These are phyloP conservation scores for Drosophila fulvimacula DNA, from an alignment of 2,888 invertebrate genomes.

Conservation along the genomic window DNA sequence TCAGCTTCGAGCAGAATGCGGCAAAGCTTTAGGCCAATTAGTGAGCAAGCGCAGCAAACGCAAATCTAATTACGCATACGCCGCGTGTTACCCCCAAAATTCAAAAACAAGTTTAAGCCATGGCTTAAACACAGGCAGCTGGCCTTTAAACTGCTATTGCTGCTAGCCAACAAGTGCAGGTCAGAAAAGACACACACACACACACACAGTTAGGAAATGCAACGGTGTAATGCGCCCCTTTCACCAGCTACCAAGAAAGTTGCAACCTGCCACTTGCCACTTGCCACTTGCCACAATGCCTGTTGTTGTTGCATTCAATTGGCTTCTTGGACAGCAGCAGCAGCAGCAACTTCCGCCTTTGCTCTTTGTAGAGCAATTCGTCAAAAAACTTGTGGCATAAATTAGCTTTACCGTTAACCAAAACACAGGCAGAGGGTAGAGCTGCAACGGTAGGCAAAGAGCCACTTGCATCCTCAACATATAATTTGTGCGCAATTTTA, in stretches of 20 bases:
- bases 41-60: conserved; percentile 33
- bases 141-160: conserved; percentile 37
- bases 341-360: conserved; percentile 70
- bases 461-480: conserved; percentile 33
- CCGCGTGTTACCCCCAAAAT: conserved; percentile 35
- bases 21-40: conserved; percentile 61
- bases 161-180: conserved; percentile 26
- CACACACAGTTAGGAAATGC: conserved; percentile 11
- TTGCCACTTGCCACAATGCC: conserved; percentile 33
- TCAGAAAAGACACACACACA: conserved; percentile 12
- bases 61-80: conserved; percentile 75
- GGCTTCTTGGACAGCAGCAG: conserved; percentile 64
- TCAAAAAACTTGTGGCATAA: conserved; percentile 69
- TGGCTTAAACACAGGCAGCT: conserved; percentile 43
- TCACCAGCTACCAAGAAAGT: conserved; percentile 45
- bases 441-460: neutral
- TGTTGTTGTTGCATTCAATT: conserved; percentile 71
- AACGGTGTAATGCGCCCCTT: conserved; percentile 50
- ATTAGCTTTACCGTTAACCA: conserved; percentile 71
- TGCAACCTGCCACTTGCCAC: conserved; percentile 55
- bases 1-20: conserved; percentile 18
- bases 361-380: conserved; percentile 59
- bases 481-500: conserved; percentile 68
- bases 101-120: conserved; percentile 37
- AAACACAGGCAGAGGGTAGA: neutral